phyloP scores from a whole-genome alignment of 2,113 vertebrate species.

The Micronisus gabar region DNA sequence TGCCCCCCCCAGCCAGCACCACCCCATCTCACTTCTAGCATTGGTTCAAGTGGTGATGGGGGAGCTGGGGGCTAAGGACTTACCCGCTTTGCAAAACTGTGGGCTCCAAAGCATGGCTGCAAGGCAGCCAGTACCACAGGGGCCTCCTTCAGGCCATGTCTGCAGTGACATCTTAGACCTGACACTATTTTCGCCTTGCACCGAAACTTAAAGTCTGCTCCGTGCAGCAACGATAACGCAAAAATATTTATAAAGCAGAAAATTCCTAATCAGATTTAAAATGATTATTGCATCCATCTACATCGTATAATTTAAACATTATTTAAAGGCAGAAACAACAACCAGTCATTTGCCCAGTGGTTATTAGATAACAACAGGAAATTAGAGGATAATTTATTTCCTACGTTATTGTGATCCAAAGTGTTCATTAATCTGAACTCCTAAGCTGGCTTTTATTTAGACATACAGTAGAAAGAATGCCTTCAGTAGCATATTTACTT shows the following conservation, averaged over 20 bases:
- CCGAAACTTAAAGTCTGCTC: neutral
- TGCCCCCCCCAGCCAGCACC: fast-evolving
- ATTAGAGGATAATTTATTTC: neutral
- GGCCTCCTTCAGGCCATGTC: neutral
- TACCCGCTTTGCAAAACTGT: neutral
- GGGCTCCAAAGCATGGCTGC: neutral
- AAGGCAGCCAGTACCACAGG: neutral
- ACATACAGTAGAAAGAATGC: neutral
- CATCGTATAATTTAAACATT: neutral
- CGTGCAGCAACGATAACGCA: neutral
- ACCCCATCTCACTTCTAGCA: neutral
- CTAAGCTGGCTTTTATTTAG: neutral
- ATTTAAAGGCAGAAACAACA: neutral
- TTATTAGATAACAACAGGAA: conserved; percentile 14
- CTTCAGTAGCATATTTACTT: neutral
- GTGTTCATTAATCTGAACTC: neutral
- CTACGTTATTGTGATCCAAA: neutral
- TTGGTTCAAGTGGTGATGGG: neutral
- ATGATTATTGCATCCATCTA: neutral
- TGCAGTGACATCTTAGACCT: neutral
- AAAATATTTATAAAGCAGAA: neutral
- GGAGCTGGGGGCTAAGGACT: neutral
- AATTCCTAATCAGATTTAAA: neutral
- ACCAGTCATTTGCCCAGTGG: neutral
- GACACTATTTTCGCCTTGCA: neutral